These are phyloP conservation scores for Gallinago media DNA, from an alignment of 2,113 vertebrate genomes.

Conservation along the genomic window DNA sequence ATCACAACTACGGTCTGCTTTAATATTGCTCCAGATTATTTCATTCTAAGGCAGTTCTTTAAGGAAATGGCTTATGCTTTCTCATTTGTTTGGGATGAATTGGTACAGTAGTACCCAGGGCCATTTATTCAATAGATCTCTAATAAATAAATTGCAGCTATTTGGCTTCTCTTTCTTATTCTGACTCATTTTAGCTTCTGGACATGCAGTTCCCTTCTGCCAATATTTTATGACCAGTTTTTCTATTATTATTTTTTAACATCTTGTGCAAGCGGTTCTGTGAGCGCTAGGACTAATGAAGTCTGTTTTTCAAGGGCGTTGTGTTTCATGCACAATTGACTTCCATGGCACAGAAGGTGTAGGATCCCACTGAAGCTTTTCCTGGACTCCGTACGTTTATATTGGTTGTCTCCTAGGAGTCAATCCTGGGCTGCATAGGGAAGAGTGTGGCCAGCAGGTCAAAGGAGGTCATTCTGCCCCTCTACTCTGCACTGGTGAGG, in stretches of 20 bases:
- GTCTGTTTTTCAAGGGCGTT: not conserved
- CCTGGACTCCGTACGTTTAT: fast-evolving
- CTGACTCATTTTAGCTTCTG: constrained; percentile 1
- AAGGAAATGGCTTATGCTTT: constrained; percentile 6
- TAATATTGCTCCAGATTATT: not conserved
- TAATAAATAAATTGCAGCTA: constrained; percentile 33
- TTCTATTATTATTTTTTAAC: not conserved
- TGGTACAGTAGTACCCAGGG: not conserved
- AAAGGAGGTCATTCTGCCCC: too few relatives aligned
- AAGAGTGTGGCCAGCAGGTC: too few relatives aligned
- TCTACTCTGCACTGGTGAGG: too few relatives aligned
- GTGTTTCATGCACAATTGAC: not conserved
- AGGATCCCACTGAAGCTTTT: not conserved
- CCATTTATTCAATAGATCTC: not conserved
- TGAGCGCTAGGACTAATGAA: not conserved
- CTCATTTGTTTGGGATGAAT: constrained; percentile 12
- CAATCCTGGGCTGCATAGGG: too few relatives aligned
- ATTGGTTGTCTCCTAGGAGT: not conserved
- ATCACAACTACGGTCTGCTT: not conserved
- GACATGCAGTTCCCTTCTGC: not conserved
- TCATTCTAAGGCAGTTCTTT: not conserved
- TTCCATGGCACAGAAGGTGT: not conserved
- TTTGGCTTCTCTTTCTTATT: constrained; percentile 4
- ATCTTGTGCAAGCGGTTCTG: not conserved
- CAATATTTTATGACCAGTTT: not conserved